phyloP scores from a whole-genome alignment of 2,113 vertebrate genomes.

The Beaufortia kweichowensis region DNA sequence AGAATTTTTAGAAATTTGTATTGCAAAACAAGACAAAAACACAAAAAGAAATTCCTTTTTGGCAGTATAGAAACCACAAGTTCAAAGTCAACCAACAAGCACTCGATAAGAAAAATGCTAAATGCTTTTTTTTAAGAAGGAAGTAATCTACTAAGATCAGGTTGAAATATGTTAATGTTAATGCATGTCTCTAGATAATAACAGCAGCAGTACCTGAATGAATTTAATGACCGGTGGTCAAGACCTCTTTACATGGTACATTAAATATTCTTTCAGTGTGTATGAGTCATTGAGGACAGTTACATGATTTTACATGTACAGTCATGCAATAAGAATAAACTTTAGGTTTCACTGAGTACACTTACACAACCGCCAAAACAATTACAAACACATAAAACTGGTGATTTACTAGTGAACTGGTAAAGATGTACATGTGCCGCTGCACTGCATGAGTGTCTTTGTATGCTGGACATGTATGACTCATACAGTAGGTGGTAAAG shows the following conservation, averaged over 20 bases:
- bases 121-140: too few relatives aligned
- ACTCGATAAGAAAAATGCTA: too few relatives aligned
- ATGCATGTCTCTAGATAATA: conserved; percentile 24
- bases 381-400: background rate
- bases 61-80: too few relatives aligned
- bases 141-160: too few relatives aligned
- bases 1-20: too few relatives aligned
- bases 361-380: background rate
- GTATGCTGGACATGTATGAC: background rate
- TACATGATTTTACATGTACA: conserved; percentile 23
- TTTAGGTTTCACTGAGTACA: background rate
- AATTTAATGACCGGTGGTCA: conserved; percentile 1
- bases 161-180: too few relatives aligned
- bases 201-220: background rate
- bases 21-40: too few relatives aligned
- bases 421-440: background rate
- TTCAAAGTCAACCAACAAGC: too few relatives aligned
- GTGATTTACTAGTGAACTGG: background rate
- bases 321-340: background rate
- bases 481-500: background rate
- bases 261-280: conserved; percentile 22
- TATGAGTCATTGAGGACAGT: conserved; percentile 18
- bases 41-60: too few relatives aligned
- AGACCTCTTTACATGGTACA: conserved; percentile 3
- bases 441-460: background rate